Evolutionary conservation across 2,797 vertebrate genomes (phyloP), one percentile per base, ranked within the genome.

Genomic region (Sarcophilus harrisii): DNA sequence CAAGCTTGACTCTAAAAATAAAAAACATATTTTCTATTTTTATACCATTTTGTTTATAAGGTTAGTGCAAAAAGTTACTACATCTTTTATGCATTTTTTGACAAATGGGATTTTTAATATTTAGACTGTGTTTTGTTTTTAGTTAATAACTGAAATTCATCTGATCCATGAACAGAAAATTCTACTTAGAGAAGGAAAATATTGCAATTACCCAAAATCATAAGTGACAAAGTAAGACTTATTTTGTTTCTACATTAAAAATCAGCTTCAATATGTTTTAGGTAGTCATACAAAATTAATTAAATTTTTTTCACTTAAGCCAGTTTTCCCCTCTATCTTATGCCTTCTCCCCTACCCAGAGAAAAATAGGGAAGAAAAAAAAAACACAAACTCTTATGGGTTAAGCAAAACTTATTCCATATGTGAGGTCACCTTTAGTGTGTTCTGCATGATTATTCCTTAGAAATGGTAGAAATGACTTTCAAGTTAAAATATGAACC

Each of bases 381-480:
- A 21, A 38, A 38, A 49, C 49, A 49, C 49, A 49, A 2, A 49
- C 8, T 21, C 21, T 49, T 28, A 49, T 87, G 9, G 38, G 38
- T 87, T 38, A 45, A 87, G 62, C 28, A 92, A 27, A 87, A 94
- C 32, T 57, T 12, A 29, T 14, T 92, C 0, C 57, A 18, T 96
- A 55, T 95, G 96, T 95, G 96, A 12, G 92, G 9, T 5, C 27
- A 3, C 18, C 4, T 94, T 49, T 93, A 90, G 0, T 58, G 60
- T 91, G 52, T 97, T 57, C 55, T 60, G 58, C 32, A 45, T 52
- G 58, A 57, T 94, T 5, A 38, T 90, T 95, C 18, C 60, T 94
- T 95, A 89, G 81, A 95, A 54, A 54, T 27, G 32, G 58, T 92
- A 58, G 58, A 95, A 92, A 52, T 94, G 58, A 49, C 29, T 52